Evolutionary conservation across 2,888 invertebrate species (phyloP), one percentile per base, ranked within the genome.

Genomic region (Bombylius major): DNA sequence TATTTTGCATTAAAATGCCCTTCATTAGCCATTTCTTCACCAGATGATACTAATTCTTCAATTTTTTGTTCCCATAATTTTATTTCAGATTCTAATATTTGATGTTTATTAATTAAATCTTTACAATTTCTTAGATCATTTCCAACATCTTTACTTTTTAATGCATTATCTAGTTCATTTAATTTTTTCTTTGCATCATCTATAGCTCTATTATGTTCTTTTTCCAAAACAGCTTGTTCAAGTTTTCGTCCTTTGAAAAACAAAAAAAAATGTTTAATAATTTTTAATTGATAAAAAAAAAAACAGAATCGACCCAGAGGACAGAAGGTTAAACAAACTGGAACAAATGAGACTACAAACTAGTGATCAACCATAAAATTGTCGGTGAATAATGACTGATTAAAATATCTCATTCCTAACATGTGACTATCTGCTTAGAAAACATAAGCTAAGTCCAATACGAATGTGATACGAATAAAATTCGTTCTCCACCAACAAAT

Each of bases 1-100:
- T 87, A 86, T 2, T 82, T 84, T 4, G 92, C 87, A 77, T 97
- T 96, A 75, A 96, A 98, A 75, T 98, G 97, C 0, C 93, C 96
- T 58, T 89, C 90, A 39, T 91, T 87, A 0, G 88, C 90, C 84
- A 98, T 86, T 73, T 93, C 89, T 61, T 89, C 84, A 9, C 95
- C 94, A 69, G 86, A 82, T 1, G 81, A 81, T 0, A 86, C 84
- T 13, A 96, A 78, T 56, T 87, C 84, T 42, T 81, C 79, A 3
- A 95, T 86, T 63, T 89, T 86, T 60, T 84, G 83, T 66, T 89
- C 86, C 82, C 92, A 89, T n/a, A 84, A 79, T 4, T 79, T 77
- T 60, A 98, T 79, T 67, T 98, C 98, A 57, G 84, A 85, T 69
- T 97, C 97, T 14, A 95, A 67, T 0, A 55, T 78, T 76, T 93